Percentiles rank a stretch among this genome's conserved stretches.
Evolutionary conservation across 2,888 invertebrate species (phyloP).

Genomic region (Clunio marinus): DNA sequence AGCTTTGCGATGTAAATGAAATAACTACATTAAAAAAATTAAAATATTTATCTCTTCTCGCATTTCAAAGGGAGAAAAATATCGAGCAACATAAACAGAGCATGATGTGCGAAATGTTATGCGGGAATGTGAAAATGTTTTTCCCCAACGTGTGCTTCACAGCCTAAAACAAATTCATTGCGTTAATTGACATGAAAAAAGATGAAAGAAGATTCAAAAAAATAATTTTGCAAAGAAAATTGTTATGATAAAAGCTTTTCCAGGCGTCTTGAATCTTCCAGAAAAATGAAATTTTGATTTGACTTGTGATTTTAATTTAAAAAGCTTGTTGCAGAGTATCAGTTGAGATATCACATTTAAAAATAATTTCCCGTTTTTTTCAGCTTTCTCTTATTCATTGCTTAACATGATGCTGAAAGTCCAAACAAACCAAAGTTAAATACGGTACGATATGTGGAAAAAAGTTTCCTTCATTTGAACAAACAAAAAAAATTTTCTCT

Average conservation of each 20-base stretch:
- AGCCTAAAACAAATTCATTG: neutral
- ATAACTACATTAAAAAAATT: slow-evolving; percentile 35
- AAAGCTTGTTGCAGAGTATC: neutral
- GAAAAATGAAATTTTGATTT: neutral
- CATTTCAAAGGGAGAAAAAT: neutral
- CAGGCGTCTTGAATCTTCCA: too few species aligned
- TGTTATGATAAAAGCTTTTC: too few species aligned
- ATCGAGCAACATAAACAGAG: neutral
- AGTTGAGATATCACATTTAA: neutral
- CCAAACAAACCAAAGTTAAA: neutral
- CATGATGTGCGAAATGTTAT: neutral
- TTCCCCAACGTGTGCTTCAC: too few species aligned
- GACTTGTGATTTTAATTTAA: neutral
- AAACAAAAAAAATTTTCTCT: slow-evolving; percentile 29
- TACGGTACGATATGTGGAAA: neutral
- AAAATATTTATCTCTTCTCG: slow-evolving; percentile 16
- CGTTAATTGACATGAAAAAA: slow-evolving; percentile 34
- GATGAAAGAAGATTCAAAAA: slow-evolving; percentile 25
- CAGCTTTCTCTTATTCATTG: neutral
- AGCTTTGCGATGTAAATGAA: slow-evolving; percentile 38
- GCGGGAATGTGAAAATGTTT: slow-evolving; percentile 2
- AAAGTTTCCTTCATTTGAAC: slow-evolving; percentile 31
- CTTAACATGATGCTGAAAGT: neutral
- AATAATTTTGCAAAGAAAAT: too few species aligned
- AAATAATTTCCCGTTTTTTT: slow-evolving; percentile 2